These are phyloP conservation scores for Leptoteleia sp. DNA, from an alignment of 1,140 invertebrate genomes.

Conservation along the genomic window DNA sequence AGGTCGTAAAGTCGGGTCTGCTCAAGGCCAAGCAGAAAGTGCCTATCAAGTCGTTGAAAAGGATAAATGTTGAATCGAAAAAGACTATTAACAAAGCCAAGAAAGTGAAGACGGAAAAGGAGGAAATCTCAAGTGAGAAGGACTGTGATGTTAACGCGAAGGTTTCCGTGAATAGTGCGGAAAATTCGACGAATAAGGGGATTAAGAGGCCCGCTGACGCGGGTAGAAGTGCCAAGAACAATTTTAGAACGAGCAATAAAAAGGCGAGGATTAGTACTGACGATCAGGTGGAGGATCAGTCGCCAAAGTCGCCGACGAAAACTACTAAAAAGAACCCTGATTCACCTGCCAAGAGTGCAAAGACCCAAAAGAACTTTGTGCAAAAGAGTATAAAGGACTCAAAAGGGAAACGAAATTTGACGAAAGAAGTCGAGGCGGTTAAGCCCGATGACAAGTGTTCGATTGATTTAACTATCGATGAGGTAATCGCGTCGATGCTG, in stretches of 20 bases:
- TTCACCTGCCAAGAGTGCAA: conserved; percentile 28
- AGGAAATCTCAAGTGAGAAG: conserved; percentile 17
- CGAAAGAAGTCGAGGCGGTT: conserved; percentile 45
- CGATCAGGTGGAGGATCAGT: conserved; percentile 36
- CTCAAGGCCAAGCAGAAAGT: conserved; percentile 78
- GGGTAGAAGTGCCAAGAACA: conserved; percentile 72
- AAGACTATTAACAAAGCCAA: conserved; percentile 66
- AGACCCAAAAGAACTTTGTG: conserved; percentile 27
- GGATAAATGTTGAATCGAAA: conserved; percentile 69
- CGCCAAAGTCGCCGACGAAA: conserved; percentile 59
- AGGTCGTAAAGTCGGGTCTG: conserved; percentile 71
- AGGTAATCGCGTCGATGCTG: conserved; percentile 78
- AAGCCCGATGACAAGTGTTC: conserved; percentile 69
- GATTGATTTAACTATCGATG: conserved; percentile 78
- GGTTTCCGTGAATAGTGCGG: conserved; percentile 25
- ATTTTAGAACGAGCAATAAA: conserved; percentile 69
- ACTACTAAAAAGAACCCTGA: conserved; percentile 67
- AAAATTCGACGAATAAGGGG: conserved; percentile 48
- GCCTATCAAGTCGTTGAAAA: conserved; percentile 73
- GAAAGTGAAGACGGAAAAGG: conserved; percentile 57
- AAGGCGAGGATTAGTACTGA: conserved; percentile 67
- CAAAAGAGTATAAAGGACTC: conserved; percentile 51
- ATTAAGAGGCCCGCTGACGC: conserved; percentile 60
- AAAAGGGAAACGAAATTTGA: conserved; percentile 43
- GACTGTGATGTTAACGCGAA: conserved; percentile 44